These are phyloP conservation scores for Byasa hedistus DNA, from an alignment of 2,888 invertebrate species.

Conservation along the genomic window DNA sequence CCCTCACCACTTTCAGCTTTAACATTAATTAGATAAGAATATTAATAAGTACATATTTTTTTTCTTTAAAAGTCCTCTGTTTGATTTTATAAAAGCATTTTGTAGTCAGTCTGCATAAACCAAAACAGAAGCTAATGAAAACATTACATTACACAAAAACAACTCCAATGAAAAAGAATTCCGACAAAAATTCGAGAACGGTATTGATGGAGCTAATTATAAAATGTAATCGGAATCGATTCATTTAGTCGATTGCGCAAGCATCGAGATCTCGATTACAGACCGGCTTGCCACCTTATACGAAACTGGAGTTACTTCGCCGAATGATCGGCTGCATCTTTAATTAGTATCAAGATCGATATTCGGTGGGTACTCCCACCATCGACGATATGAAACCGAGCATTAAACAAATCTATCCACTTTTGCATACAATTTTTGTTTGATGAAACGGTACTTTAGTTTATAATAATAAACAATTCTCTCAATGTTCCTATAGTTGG, in stretches of 20 bases:
- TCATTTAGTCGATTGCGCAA: constrained; percentile 70
- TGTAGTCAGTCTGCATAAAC: no score
- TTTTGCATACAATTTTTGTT: constrained; percentile 40
- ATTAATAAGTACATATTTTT: no score
- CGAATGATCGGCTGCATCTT: constrained; percentile 42
- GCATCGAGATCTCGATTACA: constrained; percentile 65
- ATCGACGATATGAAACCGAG: constrained; percentile 59
- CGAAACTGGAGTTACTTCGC: constrained; percentile 33
- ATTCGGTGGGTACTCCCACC: constrained; percentile 43
- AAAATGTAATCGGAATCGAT: constrained; percentile 68
- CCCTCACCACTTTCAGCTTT: no score
- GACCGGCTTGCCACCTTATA: constrained; percentile 58
- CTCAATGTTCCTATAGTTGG: no score
- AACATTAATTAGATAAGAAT: no score
- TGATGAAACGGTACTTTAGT: constrained; percentile 5
- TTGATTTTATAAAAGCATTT: no score
- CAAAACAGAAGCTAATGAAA: constrained; percentile 13
- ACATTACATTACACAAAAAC: neutral
- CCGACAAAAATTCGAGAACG: constrained; percentile 14
- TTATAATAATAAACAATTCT: no score
- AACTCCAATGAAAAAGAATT: constrained; percentile 23
- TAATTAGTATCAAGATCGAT: constrained; percentile 47
- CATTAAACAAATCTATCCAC: constrained; percentile 52
- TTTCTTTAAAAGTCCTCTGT: no score
- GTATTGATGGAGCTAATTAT: constrained; percentile 66